A percentile compares a stretch with the other conserved stretches of the same genome.
phyloP scores from a whole-genome alignment of 2,888 invertebrate genomes.

The Mystacides longicornis region DNA sequence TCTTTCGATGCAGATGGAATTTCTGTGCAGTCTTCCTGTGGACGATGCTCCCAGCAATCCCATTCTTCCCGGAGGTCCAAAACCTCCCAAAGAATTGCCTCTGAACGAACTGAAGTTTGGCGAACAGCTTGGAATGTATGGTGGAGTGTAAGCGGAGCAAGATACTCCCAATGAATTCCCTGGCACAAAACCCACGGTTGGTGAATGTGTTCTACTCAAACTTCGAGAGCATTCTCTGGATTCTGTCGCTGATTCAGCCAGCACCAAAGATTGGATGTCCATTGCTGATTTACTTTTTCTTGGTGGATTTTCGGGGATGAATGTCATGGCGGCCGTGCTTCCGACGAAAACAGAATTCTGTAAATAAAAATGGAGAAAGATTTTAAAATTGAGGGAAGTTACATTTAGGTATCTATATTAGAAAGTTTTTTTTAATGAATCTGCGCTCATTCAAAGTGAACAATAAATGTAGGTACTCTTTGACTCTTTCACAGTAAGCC shows the following conservation, averaged over 20 bases:
- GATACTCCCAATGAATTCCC: constrained; percentile 24
- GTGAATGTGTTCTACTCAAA: constrained; percentile 21
- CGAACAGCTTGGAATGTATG: constrained; percentile 14
- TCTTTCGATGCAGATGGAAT: constrained; percentile 23
- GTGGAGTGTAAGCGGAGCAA: constrained; percentile 16
- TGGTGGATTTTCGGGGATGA: constrained; percentile 62
- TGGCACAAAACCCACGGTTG: constrained; percentile 23
- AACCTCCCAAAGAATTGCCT: constrained; percentile 22
- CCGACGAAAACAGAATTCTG: constrained; percentile 87
- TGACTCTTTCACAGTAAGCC: too few species aligned
- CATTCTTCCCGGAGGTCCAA: constrained; percentile 17
- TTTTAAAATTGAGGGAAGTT: too few species aligned
- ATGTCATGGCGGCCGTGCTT: constrained; percentile 55
- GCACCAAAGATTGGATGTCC: constrained; percentile 54
- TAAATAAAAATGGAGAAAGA: too few species aligned
- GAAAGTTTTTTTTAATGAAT: too few species aligned
- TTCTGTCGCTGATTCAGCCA: constrained; percentile 18
- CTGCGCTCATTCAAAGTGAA: too few species aligned
- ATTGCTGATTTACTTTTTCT: constrained; percentile 76
- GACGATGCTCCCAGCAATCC: constrained; percentile 16
- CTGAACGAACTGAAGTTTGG: constrained; percentile 14
- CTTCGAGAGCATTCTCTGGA: constrained; percentile 10
- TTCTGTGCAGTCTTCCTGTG: constrained; percentile 20
- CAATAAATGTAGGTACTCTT: too few species aligned
- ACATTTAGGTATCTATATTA: too few species aligned